Evolutionary conservation across 2,113 vertebrate species (phyloP).

Genomic region (Trinectes maculatus): DNA sequence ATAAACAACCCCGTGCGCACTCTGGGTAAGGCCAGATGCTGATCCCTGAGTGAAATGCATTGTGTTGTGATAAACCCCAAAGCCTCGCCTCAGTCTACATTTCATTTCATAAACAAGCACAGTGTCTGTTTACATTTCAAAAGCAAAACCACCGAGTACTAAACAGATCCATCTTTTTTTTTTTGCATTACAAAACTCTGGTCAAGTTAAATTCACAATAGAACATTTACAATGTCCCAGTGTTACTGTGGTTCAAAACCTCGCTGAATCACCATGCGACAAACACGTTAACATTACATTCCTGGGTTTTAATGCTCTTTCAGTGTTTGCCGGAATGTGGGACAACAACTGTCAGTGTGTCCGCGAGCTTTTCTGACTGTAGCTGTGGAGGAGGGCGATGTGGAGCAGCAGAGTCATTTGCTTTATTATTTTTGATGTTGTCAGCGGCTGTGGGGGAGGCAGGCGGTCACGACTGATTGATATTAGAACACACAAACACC

Average conservation of each 20-base stretch:
- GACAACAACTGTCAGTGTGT: constrained; percentile 44
- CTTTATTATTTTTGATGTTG: constrained; percentile 52
- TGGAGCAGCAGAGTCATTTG: constrained; percentile 39
- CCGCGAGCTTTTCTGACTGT: constrained; percentile 11
- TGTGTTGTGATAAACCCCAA: background rate
- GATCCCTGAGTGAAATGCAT: background rate
- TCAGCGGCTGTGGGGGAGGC: constrained; percentile 23
- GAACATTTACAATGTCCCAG: background rate
- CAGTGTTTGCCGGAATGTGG: constrained; percentile 29
- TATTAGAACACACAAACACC: constrained; percentile 48
- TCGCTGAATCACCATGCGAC: background rate
- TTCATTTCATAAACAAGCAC: constrained; percentile 36
- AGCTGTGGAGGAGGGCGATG: constrained; percentile 27
- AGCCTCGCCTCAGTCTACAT: background rate
- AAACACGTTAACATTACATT: background rate
- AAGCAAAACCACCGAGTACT: constrained; percentile 7
- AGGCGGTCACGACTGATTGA: constrained; percentile 37
- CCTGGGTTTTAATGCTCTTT: background rate
- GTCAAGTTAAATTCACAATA: background rate
- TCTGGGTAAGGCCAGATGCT: constrained; percentile 82
- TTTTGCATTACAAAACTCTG: background rate
- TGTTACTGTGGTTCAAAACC: background rate
- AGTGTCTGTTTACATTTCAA: constrained; percentile 17
- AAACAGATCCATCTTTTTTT: constrained; percentile 23
- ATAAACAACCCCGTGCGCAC: constrained; percentile 85